Conservation (phyloP, 2,888 invertebrate genomes). For the Dolomedes plantarius region DNA sequence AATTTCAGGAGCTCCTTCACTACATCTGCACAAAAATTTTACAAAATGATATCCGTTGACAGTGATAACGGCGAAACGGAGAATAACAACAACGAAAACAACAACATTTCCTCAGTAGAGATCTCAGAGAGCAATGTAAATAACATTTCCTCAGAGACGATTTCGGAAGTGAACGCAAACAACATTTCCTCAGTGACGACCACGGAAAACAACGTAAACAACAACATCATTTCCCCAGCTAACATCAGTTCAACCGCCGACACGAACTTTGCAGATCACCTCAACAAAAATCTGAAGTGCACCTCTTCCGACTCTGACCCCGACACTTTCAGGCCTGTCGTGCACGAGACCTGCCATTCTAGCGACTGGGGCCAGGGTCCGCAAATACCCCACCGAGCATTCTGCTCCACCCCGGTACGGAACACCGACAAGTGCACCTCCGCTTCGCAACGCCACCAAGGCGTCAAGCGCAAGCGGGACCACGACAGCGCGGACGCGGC, state of each 20-base stretch:
- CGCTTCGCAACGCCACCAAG: not conserved
- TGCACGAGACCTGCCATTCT: not conserved
- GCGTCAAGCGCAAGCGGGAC: constrained; percentile 43
- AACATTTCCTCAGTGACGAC: too few relatives aligned
- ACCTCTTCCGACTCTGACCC: constrained; percentile 1
- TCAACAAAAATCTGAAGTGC: not conserved
- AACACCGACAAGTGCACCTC: not conserved
- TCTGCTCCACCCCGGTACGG: constrained; percentile 17
- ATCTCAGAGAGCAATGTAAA: not conserved
- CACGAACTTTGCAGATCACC: not conserved
- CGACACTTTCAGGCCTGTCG: not conserved
- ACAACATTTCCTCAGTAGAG: not conserved
- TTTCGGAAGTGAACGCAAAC: not conserved
- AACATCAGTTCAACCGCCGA: not conserved
- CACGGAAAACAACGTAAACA: not conserved
- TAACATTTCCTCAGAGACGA: not conserved
- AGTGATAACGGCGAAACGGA: constrained; percentile 56
- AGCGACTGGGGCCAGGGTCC: too few relatives aligned
- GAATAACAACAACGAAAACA: not conserved
- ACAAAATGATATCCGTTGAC: constrained; percentile 67
- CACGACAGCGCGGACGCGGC: not conserved
- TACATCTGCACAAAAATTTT: constrained; percentile 55
- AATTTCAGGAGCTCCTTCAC: constrained; percentile 52
- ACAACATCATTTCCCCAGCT: not conserved
- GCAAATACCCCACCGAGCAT: not conserved